Percentiles rank a stretch among this genome's conserved stretches.
Conservation (phyloP, 2,797 vertebrate species). For the Sebastes itinus region DNA sequence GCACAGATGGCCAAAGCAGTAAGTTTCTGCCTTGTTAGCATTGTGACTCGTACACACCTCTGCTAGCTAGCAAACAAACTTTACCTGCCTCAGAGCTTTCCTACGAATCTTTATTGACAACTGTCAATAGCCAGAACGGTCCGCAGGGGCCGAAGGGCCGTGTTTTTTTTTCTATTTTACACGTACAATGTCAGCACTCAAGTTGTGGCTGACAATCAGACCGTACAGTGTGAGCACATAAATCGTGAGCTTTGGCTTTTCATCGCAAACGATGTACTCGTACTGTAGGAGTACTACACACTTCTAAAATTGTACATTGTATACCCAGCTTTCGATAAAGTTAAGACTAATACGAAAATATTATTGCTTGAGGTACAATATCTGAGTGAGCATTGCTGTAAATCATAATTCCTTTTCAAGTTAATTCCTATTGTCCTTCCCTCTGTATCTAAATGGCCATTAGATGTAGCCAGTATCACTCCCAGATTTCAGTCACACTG, state of each 20-base stretch:
- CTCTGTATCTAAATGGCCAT: slow-evolving; percentile 33
- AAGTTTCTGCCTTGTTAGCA: no score
- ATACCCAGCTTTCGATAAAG: neutral
- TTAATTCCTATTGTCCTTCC: slow-evolving; percentile 4
- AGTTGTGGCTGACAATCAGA: no score
- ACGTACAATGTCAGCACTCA: no score
- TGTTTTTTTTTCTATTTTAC: no score
- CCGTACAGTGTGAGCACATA: no score
- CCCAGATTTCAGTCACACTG: slow-evolving; percentile 48
- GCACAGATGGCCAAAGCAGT: no score
- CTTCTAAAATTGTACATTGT: neutral
- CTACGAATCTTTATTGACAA: no score
- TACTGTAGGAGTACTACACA: neutral
- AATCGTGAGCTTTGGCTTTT: neutral
- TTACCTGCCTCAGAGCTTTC: no score
- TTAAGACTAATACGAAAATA: neutral
- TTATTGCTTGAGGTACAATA: neutral
- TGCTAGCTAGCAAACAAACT: no score
- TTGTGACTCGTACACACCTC: no score
- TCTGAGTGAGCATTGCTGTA: neutral
- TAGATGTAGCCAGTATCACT: slow-evolving; percentile 26
- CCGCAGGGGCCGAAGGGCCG: no score
- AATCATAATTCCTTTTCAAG: neutral
- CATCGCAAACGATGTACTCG: neutral
- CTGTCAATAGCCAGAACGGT: no score